Percentiles rank a stretch among this genome's conserved stretches.
Conservation (phyloP, 2,888 invertebrate genomes). For the Ochropacha duplaris region DNA sequence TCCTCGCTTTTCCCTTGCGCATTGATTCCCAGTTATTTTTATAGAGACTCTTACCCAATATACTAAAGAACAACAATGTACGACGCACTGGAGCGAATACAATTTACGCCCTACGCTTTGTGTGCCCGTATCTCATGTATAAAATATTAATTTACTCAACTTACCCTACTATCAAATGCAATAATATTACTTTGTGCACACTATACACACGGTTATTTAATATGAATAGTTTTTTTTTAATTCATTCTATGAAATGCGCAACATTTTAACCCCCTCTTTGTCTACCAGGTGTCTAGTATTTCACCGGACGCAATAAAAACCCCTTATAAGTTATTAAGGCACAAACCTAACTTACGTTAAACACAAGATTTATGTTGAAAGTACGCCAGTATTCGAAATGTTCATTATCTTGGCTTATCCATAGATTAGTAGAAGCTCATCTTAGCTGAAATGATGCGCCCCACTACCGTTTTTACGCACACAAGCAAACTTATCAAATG, state of each 20-base stretch:
- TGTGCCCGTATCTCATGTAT: slow-evolving; percentile 14
- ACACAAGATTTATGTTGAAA: background rate
- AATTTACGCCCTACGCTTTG: slow-evolving; percentile 17
- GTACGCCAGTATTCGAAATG: background rate
- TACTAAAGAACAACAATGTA: slow-evolving; percentile 22
- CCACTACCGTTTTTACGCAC: too few species aligned
- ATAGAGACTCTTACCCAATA: slow-evolving; percentile 30
- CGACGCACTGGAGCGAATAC: slow-evolving; percentile 20
- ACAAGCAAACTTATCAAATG: too few species aligned
- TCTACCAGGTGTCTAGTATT: background rate
- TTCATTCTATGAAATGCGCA: background rate
- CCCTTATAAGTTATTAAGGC: too few species aligned
- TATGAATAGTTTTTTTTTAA: slow-evolving; percentile 3
- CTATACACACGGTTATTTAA: slow-evolving; percentile 7
- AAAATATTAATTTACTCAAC: slow-evolving; percentile 15
- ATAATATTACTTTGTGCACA: slow-evolving; percentile 16
- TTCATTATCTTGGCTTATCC: background rate
- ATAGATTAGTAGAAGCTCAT: too few species aligned
- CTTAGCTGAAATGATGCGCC: too few species aligned
- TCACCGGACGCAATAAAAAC: background rate
- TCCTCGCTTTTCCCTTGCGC: slow-evolving; percentile 27
- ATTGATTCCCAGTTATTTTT: slow-evolving; percentile 38
- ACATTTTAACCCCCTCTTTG: background rate
- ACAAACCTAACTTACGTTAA: too few species aligned
- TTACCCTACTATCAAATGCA: slow-evolving; percentile 4